Base-by-base conservation (phyloP, 2,797 vertebrate genomes). In the Pelobates cultripes region DNA sequence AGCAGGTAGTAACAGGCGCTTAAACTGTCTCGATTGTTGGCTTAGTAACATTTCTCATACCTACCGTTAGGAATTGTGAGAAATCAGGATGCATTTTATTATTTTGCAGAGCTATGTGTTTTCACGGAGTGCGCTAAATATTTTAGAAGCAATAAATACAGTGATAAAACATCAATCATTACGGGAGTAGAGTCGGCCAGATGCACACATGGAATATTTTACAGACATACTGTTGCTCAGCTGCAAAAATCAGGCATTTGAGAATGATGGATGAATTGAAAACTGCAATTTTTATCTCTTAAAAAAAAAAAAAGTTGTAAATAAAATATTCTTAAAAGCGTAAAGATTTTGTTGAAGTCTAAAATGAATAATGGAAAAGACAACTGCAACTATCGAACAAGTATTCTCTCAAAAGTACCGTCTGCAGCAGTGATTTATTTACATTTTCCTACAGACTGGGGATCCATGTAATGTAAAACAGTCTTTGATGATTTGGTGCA, bases 131-230 rank as follows among this genome's bases (percentile, higher is more conserved):
- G 40, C 14, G 13, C 45, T 75, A 40, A 70, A 80, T 80, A 80
- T 80, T 69, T 61, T 5, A 75, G 64, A 61, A 60, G 45, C 51
- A 15, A 45, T 75, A 80, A 69, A 80, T 72, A 53, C 9, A 51
- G 43, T 64, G 9, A 42, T 64, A 42, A 68, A 45, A 41, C 43
- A 77, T 77, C 13, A 77, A 67, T 69, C 64, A 55, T 43, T 10
- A 14, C 4, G 14, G 43, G 14, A 40, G 64, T 4, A 15, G 15
- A 64, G 15, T 40, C 4, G 5, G 60, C 15, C 55, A 44, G 73
- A 75, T 75, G 53, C 12, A 61, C 53, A 17, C 10, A 8, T n/a
- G 41, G n/a, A 75, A 63, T 63, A 75, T 63, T 44, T 43, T 15
- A 4, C 72, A 60, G 55, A 61, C 47, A 8, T 8, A 63, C 53